Evolutionary conservation across 2,797 vertebrate genomes (phyloP).

Genomic region (Falco columbarius): DNA sequence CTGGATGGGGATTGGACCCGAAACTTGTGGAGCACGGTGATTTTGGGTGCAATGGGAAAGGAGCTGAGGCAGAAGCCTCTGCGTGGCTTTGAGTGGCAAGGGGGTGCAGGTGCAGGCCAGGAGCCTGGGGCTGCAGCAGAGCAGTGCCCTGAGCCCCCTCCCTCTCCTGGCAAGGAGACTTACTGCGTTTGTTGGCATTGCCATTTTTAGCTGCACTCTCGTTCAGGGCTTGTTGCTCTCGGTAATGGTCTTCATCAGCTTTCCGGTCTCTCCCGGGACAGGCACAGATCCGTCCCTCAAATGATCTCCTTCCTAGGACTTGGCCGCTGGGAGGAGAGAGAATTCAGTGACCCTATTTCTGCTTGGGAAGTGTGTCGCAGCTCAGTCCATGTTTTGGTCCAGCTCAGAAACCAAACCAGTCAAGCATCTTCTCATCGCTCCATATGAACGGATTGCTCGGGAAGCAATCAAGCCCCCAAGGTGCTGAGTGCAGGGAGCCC

Average conservation of each 20-base stretch:
- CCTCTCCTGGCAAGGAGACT: conserved; percentile 19
- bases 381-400: rapidly evolving
- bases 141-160: background rate
- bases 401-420: background rate
- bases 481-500: background rate
- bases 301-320: conserved; percentile 93
- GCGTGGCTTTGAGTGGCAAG: rapidly evolving
- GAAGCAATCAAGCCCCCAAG: rapidly evolving
- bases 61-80: background rate
- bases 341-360: background rate
- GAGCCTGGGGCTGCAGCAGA: background rate
- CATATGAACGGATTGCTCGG: rapidly evolving
- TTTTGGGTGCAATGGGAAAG: background rate
- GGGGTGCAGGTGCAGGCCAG: background rate
- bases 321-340: conserved; percentile 83
- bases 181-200: conserved; percentile 90
- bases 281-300: conserved; percentile 97
- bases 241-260: conserved; percentile 95
- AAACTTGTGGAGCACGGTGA: rapidly evolving
- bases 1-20: background rate
- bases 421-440: background rate
- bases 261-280: conserved; percentile 96
- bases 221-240: conserved; percentile 93
- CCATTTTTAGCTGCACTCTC: conserved; percentile 89
- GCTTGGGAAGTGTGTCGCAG: rapidly evolving